phyloP scores from a whole-genome alignment of 2,888 invertebrate genomes.

The Ophion slaviceki region DNA sequence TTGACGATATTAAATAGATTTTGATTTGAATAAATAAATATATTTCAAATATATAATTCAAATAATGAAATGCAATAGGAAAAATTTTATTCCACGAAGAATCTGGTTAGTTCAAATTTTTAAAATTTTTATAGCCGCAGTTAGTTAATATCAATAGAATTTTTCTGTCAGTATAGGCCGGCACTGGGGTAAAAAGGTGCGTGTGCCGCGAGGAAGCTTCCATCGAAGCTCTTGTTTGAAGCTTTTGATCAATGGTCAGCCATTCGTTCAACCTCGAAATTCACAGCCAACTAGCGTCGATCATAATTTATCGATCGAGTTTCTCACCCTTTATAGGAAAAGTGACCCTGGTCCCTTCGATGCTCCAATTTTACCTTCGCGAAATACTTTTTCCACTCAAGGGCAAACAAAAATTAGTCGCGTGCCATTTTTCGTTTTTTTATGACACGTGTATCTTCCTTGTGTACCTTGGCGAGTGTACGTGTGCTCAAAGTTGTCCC shows the following conservation, averaged over 20 bases:
- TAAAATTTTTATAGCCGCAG: too few species aligned
- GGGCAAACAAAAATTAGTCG: conserved; percentile 1
- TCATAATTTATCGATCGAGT: conserved; percentile 10
- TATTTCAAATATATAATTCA: too few species aligned
- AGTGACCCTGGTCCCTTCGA: not conserved
- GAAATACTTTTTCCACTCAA: not conserved
- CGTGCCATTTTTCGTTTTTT: conserved; percentile 28
- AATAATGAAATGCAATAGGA: too few species aligned
- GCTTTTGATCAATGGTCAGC: not conserved
- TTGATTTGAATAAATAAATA: too few species aligned
- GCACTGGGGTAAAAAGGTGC: too few species aligned
- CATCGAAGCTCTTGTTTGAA: too few species aligned
- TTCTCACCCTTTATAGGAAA: not conserved
- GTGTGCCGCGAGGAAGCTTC: too few species aligned
- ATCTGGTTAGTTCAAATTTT: too few species aligned
- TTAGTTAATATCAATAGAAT: too few species aligned
- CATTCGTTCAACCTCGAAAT: conserved; percentile 26
- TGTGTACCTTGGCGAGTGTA: not conserved
- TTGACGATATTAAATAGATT: too few species aligned
- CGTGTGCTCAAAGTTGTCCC: conserved; percentile 26
- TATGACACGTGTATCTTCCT: not conserved
- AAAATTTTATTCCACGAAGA: too few species aligned
- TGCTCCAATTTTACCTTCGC: conserved; percentile 25
- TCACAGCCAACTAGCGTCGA: conserved; percentile 21
- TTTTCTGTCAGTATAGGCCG: too few species aligned